Percentiles rank a stretch among this genome's conserved stretches.
phyloP scores from a whole-genome alignment of 2,797 vertebrate genomes.

The Anableps anableps region DNA sequence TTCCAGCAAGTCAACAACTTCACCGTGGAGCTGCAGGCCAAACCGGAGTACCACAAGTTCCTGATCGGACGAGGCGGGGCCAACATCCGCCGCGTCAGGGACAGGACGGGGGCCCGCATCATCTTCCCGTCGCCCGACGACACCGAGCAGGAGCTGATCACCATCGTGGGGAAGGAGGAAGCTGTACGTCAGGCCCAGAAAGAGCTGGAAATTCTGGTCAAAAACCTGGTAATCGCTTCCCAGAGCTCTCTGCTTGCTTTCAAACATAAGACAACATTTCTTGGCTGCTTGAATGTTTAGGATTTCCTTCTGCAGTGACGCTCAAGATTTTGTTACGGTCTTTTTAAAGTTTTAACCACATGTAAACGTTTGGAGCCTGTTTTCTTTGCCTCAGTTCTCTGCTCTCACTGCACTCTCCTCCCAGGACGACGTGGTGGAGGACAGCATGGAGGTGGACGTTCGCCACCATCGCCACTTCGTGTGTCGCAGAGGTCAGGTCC shows the following conservation, averaged over 20 bases:
- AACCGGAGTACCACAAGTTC: constrained; percentile 86
- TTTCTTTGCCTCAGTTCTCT: not conserved
- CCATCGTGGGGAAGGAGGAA: constrained; percentile 84
- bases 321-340: not conserved
- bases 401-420: not conserved
- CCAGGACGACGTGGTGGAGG: constrained; percentile 86
- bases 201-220: constrained; percentile 82
- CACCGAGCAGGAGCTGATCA: constrained; percentile 84
- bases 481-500: constrained; percentile 82
- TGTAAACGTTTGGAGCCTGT: not conserved
- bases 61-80: constrained; percentile 84
- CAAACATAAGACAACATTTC: not conserved
- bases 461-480: constrained; percentile 85
- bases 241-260: not conserved
- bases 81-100: constrained; percentile 82
- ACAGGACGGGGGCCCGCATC: constrained; percentile 81
- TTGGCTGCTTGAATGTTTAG: not conserved
- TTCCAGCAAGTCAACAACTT: constrained; percentile 85
- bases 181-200: constrained; percentile 81
- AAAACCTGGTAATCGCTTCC: constrained; percentile 80
- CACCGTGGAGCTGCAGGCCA: constrained; percentile 81
- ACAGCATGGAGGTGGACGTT: constrained; percentile 82
- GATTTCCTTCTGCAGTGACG: not conserved
- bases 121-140: constrained; percentile 85
- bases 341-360: not conserved